These are phyloP conservation scores for Saguinus imperator DNA, from an alignment of 2,113 vertebrate species.

Conservation along the genomic window DNA sequence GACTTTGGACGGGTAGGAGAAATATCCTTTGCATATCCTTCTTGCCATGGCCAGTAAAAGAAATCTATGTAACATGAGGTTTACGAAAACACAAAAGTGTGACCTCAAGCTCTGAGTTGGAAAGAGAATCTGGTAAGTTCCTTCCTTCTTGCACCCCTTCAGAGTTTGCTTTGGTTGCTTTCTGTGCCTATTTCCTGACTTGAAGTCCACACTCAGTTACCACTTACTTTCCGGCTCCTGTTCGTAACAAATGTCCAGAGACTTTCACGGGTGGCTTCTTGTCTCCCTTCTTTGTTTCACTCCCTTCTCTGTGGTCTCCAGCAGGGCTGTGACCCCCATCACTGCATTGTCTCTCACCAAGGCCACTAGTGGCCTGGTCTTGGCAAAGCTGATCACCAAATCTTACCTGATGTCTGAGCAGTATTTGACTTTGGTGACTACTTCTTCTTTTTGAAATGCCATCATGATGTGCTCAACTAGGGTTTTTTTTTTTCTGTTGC, in stretches of 20 bases:
- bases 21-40: neutral
- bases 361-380: neutral
- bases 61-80: neutral
- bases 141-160: neutral
- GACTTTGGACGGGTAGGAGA: neutral
- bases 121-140: neutral
- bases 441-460: neutral
- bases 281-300: neutral
- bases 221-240: neutral
- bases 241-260: neutral
- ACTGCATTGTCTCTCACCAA: neutral
- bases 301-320: neutral
- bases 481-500: neutral
- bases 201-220: neutral
- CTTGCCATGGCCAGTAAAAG: neutral
- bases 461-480: accelerated
- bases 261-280: neutral
- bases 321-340: neutral
- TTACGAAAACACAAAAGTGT: neutral
- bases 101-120: neutral
- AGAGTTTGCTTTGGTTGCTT: neutral
- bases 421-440: neutral
- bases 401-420: neutral
- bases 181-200: neutral
- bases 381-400: neutral